Evolutionary conservation across 2,888 invertebrate species (phyloP), one percentile per base, ranked within the genome.

Genomic region (Drosophila ezoana): DNA sequence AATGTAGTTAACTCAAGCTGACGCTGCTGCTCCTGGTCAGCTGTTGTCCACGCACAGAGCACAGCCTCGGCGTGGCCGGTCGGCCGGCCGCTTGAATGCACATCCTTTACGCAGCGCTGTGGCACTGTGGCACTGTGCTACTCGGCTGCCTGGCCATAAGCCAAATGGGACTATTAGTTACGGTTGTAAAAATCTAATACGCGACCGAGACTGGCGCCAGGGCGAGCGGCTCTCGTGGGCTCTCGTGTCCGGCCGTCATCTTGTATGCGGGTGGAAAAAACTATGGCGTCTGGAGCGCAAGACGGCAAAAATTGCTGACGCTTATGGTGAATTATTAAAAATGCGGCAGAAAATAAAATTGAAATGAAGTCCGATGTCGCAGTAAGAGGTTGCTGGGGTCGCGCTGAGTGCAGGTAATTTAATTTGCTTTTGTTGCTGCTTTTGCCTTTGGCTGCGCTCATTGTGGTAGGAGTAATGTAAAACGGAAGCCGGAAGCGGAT

Each of bases 311-410:
- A 79, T 62, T 75, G 87, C 84, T 83, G 86, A 84, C 82, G 76
- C 76, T 87, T 78, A 81, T 82, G 76, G 82, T 84, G 69, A 90
- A 89, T 90, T 90, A 90, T 89, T 87, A 83, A 90, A 76, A 89
- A 84, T 77, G 76, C 72, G 74, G 68, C 74, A 76, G 72, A 73
- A 77, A 82, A 81, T 84, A 78, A 86, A 88, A 80, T 59, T 57
- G 51, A 82, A 85, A 76, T 81, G 64, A 79, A 82, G 71, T 76
- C 73, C 43, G 60, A 68, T 72, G 60, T 72, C 57, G 61, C 47
- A 43, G 63, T 18, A 4, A 40, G 43, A 65, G 58, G 35, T 37
- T 45, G 32, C n/a, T 56, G 41, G 59, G 64, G 54, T 18, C 67
- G 53, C 38, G 16, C 71, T 76, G 76, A 85, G 78, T 87, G 81